These are phyloP conservation scores for Ichneumon xanthorius DNA, from an alignment of 2,888 invertebrate species.

Conservation along the genomic window DNA sequence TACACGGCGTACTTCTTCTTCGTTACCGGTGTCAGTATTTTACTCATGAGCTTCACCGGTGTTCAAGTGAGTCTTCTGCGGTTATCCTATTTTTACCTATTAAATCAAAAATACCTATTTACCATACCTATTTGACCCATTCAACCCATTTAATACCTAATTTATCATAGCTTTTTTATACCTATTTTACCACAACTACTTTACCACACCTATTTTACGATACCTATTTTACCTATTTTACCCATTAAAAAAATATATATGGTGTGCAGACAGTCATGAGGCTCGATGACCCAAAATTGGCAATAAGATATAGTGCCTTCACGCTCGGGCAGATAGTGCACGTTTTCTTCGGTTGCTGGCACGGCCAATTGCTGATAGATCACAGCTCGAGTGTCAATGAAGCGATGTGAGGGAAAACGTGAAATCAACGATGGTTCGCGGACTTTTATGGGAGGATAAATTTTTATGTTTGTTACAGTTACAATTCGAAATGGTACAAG, in stretches of 20 bases:
- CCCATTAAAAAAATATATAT: background rate
- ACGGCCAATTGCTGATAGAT: slow-evolving; percentile 56
- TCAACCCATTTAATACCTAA: no score
- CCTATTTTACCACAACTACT: background rate
- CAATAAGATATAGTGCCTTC: slow-evolving; percentile 43
- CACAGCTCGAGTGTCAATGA: slow-evolving; percentile 39
- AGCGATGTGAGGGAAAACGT: slow-evolving; percentile 38
- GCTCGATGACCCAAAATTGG: slow-evolving; percentile 36
- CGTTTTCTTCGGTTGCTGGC: slow-evolving; percentile 61
- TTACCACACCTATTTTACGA: no score
- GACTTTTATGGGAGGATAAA: background rate
- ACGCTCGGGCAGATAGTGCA: slow-evolving; percentile 54
- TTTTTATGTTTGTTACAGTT: slow-evolving; percentile 41
- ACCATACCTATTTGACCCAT: no score
- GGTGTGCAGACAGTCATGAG: slow-evolving; percentile 40
- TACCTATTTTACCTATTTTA: background rate
- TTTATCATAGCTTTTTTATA: no score
- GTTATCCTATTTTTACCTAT: background rate
- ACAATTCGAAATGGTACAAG: slow-evolving; percentile 54
- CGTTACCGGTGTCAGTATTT: slow-evolving; percentile 50
- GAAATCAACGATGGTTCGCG: background rate
- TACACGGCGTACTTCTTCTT: slow-evolving; percentile 50
- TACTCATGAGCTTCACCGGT: slow-evolving; percentile 61
- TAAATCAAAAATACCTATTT: background rate
- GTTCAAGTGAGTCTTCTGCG: slow-evolving; percentile 39